Evolutionary conservation across 2,888 invertebrate genomes (phyloP).

Genomic region (Nipponacmea schrenckii): DNA sequence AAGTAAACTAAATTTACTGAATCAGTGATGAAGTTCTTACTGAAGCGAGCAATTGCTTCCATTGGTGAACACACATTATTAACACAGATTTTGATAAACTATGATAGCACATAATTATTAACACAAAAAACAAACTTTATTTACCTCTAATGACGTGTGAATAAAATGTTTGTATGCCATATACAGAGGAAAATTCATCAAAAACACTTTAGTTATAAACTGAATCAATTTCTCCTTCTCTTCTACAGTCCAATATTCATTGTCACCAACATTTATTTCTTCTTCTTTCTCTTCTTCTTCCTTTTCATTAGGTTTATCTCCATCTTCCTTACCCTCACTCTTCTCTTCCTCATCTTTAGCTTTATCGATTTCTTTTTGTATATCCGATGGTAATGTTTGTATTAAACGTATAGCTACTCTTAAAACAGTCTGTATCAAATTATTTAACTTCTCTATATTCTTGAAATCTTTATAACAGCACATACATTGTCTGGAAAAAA

Average conservation of each 20-base stretch:
- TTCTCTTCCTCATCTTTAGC: constrained; percentile 14
- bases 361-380: constrained; percentile 38
- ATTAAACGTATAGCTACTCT: constrained; percentile 85
- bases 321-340: constrained; percentile 40
- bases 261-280: constrained; percentile 31
- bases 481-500: constrained; percentile 89
- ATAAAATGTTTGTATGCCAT: constrained; percentile 85
- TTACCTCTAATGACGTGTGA: constrained; percentile 78
- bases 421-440: constrained; percentile 87
- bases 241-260: constrained; percentile 77
- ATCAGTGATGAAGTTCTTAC: no score
- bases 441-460: constrained; percentile 90
- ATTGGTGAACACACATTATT: no score
- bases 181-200: constrained; percentile 82
- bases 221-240: constrained; percentile 90
- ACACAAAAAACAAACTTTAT: constrained; percentile 1
- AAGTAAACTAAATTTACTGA: no score
- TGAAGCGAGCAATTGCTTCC: no score
- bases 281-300: constrained; percentile 36
- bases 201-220: constrained; percentile 86
- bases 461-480: constrained; percentile 92
- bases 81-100: no score
- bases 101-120: no score
- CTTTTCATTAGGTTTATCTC: constrained; percentile 47
- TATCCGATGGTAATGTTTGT: constrained; percentile 58